A percentile compares a stretch with the other conserved stretches of the same genome.
phyloP scores from a whole-genome alignment of 2,113 vertebrate genomes.

The Microcebus murinus region DNA sequence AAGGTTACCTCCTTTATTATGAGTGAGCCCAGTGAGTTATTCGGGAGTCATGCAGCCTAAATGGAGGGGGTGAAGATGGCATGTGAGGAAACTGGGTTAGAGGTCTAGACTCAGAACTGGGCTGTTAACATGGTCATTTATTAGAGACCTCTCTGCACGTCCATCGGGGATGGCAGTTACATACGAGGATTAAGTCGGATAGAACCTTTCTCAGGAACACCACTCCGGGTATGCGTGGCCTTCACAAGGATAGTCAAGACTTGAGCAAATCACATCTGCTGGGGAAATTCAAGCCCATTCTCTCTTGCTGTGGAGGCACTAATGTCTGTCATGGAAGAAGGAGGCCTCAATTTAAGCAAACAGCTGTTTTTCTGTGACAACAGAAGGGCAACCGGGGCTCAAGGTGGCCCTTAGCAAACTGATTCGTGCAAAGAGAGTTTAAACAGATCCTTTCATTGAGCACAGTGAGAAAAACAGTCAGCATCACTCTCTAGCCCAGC shows the following conservation, averaged over 20 bases:
- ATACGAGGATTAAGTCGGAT: neutral
- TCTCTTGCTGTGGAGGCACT: constrained; percentile 18
- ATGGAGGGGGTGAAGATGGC: neutral
- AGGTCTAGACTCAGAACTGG: neutral
- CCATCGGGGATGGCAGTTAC: too few relatives aligned
- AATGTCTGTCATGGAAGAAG: constrained; percentile 63
- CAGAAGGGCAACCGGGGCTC: constrained; percentile 67
- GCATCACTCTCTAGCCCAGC: neutral
- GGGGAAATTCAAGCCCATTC: constrained; percentile 57
- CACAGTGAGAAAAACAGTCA: neutral
- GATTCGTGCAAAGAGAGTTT: constrained; percentile 48
- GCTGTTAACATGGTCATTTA: neutral
- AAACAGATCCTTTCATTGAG: constrained; percentile 21
- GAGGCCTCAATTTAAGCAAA: constrained; percentile 64
- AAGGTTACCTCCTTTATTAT: neutral
- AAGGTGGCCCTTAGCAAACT: constrained; percentile 58
- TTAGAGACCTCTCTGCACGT: neutral
- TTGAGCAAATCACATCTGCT: neutral
- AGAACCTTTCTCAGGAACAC: neutral
- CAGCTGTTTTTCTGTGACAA: constrained; percentile 70
- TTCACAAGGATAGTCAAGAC: neutral
- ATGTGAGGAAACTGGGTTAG: neutral
- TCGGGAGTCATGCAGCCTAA: too few relatives aligned
- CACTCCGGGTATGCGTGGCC: neutral
- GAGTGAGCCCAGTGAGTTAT: neutral